Conservation (phyloP, 2,797 vertebrate species). For the Muscicapa striata region DNA sequence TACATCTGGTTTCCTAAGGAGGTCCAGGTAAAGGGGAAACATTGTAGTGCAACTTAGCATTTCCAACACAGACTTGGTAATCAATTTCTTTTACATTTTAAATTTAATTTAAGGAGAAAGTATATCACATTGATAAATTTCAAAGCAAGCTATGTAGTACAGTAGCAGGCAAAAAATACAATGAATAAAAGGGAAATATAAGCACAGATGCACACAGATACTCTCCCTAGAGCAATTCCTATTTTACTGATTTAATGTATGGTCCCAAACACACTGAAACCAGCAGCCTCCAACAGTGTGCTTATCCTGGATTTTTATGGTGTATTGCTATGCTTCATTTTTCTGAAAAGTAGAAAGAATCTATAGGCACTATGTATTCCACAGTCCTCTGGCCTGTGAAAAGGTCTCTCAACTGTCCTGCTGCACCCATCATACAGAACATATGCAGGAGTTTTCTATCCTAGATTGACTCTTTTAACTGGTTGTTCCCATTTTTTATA, state of each 20-base stretch:
- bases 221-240: background rate
- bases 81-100: background rate
- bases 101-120: background rate
- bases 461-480: background rate
- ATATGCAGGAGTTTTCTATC: background rate
- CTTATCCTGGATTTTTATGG: background rate
- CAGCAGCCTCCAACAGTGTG: background rate
- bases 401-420: background rate
- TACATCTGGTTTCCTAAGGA: constrained; percentile 52
- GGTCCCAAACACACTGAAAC: background rate
- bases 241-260: background rate
- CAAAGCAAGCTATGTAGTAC: background rate
- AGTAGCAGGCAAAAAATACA: background rate
- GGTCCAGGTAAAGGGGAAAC: background rate
- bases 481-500: background rate
- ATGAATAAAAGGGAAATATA: background rate
- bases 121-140: background rate
- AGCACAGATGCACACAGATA: background rate
- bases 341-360: background rate
- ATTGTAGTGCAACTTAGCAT: background rate
- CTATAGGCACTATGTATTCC: background rate
- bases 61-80: background rate
- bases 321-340: accelerated
- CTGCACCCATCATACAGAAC: background rate
- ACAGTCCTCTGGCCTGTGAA: background rate